A percentile compares a stretch with the other conserved stretches of the same genome.
These are phyloP conservation scores for Herpetotheres cachinnans DNA, from an alignment of 2,113 vertebrate genomes.

Conservation along the genomic window DNA sequence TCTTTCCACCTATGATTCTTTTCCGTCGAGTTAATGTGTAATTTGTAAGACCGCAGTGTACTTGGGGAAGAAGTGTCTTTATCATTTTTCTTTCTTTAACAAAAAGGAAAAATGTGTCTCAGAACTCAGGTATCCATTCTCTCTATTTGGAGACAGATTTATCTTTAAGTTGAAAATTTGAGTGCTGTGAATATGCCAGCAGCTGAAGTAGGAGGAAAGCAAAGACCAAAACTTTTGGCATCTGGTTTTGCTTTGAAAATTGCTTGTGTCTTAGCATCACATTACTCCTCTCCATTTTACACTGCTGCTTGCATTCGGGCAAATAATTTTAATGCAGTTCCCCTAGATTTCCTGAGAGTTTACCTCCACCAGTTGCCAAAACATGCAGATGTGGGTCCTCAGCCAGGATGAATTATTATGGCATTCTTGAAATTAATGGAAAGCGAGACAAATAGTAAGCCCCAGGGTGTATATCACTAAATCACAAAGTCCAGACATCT, in stretches of 20 bases:
- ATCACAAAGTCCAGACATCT: not conserved
- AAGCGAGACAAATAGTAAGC: not conserved
- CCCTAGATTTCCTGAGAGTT: not conserved
- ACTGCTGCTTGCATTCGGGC: not conserved
- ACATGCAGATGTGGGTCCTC: not conserved
- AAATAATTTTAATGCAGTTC: not conserved
- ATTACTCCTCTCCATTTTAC: not conserved
- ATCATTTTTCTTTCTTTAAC: conserved; percentile 77
- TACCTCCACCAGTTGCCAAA: not conserved
- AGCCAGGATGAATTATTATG: not conserved
- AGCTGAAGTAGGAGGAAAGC: not conserved
- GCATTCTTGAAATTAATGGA: not conserved
- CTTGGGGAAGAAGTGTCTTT: conserved; percentile 64
- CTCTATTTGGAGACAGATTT: not conserved
- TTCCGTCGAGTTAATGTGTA: conserved; percentile 53
- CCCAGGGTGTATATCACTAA: not conserved
- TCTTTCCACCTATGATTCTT: conserved; percentile 76
- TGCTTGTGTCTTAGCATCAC: not conserved
- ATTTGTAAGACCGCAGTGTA: conserved; percentile 70
- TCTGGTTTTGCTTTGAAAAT: not conserved
- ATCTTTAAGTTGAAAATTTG: not conserved
- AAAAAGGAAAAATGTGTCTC: conserved; percentile 38
- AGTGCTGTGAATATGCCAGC: not conserved
- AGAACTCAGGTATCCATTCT: not conserved
- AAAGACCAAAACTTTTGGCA: not conserved